Evolutionary conservation across 2,888 invertebrate genomes (phyloP).

Genomic region (Taenaris catops): DNA sequence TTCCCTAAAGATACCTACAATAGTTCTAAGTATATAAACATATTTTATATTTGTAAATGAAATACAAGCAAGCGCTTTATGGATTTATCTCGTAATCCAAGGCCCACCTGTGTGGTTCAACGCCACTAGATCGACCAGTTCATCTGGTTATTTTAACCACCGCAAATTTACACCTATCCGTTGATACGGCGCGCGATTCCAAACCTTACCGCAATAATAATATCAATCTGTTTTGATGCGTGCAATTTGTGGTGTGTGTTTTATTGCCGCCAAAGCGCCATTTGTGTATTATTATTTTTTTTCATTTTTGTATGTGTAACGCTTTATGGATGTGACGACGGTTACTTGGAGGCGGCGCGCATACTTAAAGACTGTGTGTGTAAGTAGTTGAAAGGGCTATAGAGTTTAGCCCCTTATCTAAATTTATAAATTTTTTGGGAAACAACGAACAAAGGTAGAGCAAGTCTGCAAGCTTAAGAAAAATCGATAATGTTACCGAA

Average conservation of each 20-base stretch:
- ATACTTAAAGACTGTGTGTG: too few species aligned
- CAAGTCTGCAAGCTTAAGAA: too few species aligned
- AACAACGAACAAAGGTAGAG: too few species aligned
- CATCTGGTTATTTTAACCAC: slow-evolving; percentile 59
- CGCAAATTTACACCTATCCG: slow-evolving; percentile 57
- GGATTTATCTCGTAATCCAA: slow-evolving; percentile 72
- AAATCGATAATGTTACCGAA: too few species aligned
- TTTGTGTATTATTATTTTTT: slow-evolving; percentile 57
- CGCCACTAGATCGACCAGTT: slow-evolving; percentile 67
- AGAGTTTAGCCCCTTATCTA: too few species aligned
- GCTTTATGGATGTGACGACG: slow-evolving; percentile 50
- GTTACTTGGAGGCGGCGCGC: too few species aligned
- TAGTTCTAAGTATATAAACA: too few species aligned
- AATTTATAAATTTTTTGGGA: too few species aligned
- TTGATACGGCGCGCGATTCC: slow-evolving; percentile 45
- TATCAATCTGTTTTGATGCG: slow-evolving; percentile 35
- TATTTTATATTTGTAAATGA: too few species aligned
- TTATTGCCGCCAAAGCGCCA: slow-evolving; percentile 55
- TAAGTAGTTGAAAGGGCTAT: too few species aligned
- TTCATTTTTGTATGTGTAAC: slow-evolving; percentile 58
- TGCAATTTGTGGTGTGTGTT: slow-evolving; percentile 37
- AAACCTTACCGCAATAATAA: slow-evolving; percentile 40
- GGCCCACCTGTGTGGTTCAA: slow-evolving; percentile 73
- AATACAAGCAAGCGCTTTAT: too few species aligned
- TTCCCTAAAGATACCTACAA: too few species aligned